Percentiles rank a stretch among this genome's conserved stretches.
phyloP scores from a whole-genome alignment of 2,888 invertebrate genomes.

The Netelia melanura region DNA sequence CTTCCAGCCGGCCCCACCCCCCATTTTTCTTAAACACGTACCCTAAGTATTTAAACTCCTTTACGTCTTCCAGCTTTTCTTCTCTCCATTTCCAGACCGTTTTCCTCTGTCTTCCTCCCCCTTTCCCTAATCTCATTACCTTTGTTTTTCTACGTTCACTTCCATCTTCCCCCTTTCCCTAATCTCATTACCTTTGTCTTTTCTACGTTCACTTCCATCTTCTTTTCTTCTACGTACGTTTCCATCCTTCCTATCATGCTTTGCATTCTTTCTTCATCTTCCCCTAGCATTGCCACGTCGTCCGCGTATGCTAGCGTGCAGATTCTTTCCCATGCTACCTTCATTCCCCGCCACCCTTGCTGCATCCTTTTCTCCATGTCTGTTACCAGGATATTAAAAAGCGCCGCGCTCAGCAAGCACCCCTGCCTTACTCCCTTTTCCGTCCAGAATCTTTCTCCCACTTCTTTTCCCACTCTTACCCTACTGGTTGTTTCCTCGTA shows the following conservation, averaged over 20 bases:
- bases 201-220: not conserved
- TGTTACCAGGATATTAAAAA: slow-evolving; percentile 53
- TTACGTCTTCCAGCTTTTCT: slow-evolving; percentile 19
- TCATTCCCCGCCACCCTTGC: slow-evolving; percentile 35
- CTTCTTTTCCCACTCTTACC: slow-evolving; percentile 27
- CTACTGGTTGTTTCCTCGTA: slow-evolving; percentile 56
- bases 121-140: slow-evolving; percentile 1
- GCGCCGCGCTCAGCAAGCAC: slow-evolving; percentile 63
- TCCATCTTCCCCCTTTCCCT: not conserved
- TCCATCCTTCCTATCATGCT: too few relatives aligned
- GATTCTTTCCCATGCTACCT: not conserved
- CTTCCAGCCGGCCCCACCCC: not conserved
- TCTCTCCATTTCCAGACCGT: not conserved
- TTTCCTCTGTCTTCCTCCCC: not conserved
- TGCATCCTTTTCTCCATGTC: slow-evolving; percentile 55
- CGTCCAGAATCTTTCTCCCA: slow-evolving; percentile 46
- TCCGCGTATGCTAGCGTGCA: not conserved
- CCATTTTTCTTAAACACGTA: not conserved
- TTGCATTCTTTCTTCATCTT: slow-evolving; percentile 10
- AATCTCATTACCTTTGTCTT: slow-evolving; percentile 28
- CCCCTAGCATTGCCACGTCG: slow-evolving; percentile 17
- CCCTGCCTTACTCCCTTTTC: slow-evolving; percentile 46
- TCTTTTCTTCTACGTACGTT: too few relatives aligned
- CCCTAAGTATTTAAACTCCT: slow-evolving; percentile 30
- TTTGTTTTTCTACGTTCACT: slow-evolving; percentile 21